Conservation (phyloP, 2,888 invertebrate genomes). For the Hirtodrosophila trivittata region DNA sequence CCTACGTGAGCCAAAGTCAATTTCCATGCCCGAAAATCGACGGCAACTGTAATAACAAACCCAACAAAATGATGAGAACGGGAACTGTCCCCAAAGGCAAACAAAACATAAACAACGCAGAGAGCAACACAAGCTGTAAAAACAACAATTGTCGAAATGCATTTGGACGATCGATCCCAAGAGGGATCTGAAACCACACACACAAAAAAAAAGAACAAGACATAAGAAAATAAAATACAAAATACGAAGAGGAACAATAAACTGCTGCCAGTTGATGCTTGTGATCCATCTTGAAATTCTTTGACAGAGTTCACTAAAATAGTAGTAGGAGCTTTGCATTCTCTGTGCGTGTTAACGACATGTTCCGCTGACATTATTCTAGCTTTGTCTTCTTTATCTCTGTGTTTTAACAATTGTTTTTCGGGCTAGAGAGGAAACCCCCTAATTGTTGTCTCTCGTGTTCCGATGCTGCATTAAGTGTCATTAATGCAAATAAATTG, state of each 20-base stretch:
- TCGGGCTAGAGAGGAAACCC: background rate
- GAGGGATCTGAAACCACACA: conserved; percentile 12
- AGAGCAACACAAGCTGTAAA: conserved; percentile 61
- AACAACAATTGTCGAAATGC: conserved; percentile 53
- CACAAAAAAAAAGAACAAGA: background rate
- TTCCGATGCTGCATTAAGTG: conserved; percentile 58
- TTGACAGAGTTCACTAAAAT: background rate
- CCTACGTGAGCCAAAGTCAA: conserved; percentile 64
- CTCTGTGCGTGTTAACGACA: conserved; percentile 54
- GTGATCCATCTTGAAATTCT: conserved; percentile 8
- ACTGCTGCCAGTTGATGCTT: conserved; percentile 7
- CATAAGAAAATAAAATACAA: background rate
- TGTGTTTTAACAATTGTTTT: conserved; percentile 68
- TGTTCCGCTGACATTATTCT: conserved; percentile 31
- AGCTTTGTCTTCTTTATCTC: conserved; percentile 18
- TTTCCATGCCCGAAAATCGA: conserved; percentile 47
- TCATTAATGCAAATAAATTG: conserved; percentile 78
- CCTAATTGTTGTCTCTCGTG: conserved; percentile 46
- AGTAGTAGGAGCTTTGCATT: conserved; percentile 26
- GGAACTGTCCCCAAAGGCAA: conserved; percentile 68
- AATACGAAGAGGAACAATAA: background rate
- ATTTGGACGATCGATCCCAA: conserved; percentile 38
- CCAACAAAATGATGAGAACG: conserved; percentile 28
- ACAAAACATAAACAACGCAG: conserved; percentile 22
- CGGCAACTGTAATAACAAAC: conserved; percentile 63